A percentile compares a stretch with the other conserved stretches of the same genome.
Evolutionary conservation across 2,888 invertebrate genomes (phyloP).

Genomic region (Aleiodes testaceus): DNA sequence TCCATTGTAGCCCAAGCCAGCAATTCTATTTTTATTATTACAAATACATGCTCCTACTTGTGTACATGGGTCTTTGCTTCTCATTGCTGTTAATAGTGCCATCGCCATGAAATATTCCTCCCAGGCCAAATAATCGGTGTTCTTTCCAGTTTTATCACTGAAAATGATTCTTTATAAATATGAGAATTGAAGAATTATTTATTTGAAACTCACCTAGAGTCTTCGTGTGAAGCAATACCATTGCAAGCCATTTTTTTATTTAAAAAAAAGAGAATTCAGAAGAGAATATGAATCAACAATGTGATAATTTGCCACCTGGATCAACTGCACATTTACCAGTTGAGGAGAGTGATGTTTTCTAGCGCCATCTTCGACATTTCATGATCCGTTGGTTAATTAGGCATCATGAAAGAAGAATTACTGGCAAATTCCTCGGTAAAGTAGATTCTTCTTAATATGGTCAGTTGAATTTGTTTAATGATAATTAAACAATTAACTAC

Average conservation of each 20-base stretch:
- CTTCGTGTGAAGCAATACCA: too few relatives aligned
- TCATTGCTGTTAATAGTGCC: slow-evolving; percentile 90
- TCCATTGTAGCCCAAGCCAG: slow-evolving; percentile 97
- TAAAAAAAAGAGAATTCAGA: too few relatives aligned
- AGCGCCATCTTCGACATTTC: too few relatives aligned
- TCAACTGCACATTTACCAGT: not conserved
- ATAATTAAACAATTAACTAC: too few relatives aligned
- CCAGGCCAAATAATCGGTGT: slow-evolving; percentile 85
- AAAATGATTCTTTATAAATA: not conserved
- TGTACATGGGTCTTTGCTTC: slow-evolving; percentile 94
- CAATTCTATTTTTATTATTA: slow-evolving; percentile 87
- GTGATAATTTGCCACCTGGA: too few relatives aligned
- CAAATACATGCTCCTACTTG: slow-evolving; percentile 98
- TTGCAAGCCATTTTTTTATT: not conserved
- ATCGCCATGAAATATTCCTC: slow-evolving; percentile 97
- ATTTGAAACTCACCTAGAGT: too few relatives aligned
- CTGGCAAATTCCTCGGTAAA: too few relatives aligned
- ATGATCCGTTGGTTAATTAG: not conserved
- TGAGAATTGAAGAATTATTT: too few relatives aligned
- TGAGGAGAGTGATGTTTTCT: not conserved
- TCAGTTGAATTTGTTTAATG: too few relatives aligned
- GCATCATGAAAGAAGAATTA: too few relatives aligned
- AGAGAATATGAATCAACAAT: too few relatives aligned
- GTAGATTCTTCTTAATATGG: too few relatives aligned
- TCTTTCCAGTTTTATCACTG: slow-evolving; percentile 73